Evolutionary conservation across 2,113 vertebrate genomes (phyloP).

Genomic region (Geococcyx californianus): DNA sequence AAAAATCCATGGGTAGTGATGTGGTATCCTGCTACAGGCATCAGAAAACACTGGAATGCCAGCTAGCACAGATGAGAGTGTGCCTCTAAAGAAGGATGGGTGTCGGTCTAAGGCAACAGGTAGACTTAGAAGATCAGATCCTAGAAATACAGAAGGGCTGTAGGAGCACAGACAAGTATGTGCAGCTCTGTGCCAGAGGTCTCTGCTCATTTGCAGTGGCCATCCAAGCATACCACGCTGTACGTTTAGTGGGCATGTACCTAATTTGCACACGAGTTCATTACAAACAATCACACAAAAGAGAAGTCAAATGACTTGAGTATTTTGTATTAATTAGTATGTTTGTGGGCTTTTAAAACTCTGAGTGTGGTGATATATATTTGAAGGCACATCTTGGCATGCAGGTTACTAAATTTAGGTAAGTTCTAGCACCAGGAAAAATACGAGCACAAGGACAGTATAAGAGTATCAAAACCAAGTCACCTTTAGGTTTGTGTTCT

Average conservation of each 20-base stretch:
- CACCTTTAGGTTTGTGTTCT: background rate
- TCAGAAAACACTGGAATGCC: background rate
- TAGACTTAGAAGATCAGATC: background rate
- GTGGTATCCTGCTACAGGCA: background rate
- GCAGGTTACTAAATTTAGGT: background rate
- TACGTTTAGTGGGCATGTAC: background rate
- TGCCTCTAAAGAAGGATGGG: background rate
- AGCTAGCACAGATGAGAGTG: background rate
- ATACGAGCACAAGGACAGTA: background rate
- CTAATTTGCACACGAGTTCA: background rate
- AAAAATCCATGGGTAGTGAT: background rate
- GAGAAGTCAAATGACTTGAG: background rate
- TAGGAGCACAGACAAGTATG: background rate
- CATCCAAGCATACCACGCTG: background rate
- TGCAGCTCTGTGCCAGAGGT: fast-evolving
- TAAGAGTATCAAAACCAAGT: too few relatives aligned
- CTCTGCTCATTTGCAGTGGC: background rate
- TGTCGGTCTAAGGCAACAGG: background rate
- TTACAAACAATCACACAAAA: background rate
- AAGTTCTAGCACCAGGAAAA: background rate
- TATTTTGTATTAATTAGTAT: background rate
- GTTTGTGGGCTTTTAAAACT: background rate
- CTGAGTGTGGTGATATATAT: fast-evolving
- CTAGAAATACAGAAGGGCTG: background rate
- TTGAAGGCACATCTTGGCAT: background rate